Evolutionary conservation across 2,888 invertebrate species (phyloP).

Genomic region (Galerucella pusilla): DNA sequence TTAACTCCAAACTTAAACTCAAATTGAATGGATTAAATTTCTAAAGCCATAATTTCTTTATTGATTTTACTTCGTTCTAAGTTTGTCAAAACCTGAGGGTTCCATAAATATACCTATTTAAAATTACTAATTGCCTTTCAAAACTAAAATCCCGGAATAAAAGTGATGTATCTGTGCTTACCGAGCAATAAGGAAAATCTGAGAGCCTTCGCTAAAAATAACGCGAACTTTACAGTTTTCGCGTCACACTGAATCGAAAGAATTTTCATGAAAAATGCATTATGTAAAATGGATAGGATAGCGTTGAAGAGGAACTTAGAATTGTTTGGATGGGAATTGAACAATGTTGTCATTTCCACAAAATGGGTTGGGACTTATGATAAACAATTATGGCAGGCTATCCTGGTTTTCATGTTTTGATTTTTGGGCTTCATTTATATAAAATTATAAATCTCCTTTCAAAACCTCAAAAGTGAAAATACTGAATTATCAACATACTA

Average conservation of each 20-base stretch:
- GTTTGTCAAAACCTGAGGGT: not conserved
- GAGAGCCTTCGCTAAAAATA: conserved; percentile 13
- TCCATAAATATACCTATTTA: conserved; percentile 19
- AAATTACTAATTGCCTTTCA: conserved; percentile 28
- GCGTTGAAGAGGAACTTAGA: conserved; percentile 10
- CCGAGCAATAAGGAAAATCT: conserved; percentile 21
- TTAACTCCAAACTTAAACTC: not conserved
- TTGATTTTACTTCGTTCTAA: not conserved
- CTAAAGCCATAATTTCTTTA: not conserved
- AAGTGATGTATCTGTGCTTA: conserved; percentile 35
- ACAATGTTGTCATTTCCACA: conserved; percentile 4
- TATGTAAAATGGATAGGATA: conserved; percentile 20
- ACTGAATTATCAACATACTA: no score
- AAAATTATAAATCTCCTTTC: no score
- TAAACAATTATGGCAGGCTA: not conserved
- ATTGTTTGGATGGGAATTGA: conserved; percentile 9
- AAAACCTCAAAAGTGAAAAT: no score
- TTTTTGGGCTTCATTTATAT: not conserved
- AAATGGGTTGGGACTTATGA: not conserved
- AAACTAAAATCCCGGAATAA: conserved; percentile 25
- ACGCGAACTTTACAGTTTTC: conserved; percentile 20
- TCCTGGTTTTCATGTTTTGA: not conserved
- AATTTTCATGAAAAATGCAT: conserved; percentile 29
- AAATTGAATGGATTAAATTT: not conserved
- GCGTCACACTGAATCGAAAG: conserved; percentile 8